Conservation (phyloP, 2,888 invertebrate species). For the Eurois occulta region DNA sequence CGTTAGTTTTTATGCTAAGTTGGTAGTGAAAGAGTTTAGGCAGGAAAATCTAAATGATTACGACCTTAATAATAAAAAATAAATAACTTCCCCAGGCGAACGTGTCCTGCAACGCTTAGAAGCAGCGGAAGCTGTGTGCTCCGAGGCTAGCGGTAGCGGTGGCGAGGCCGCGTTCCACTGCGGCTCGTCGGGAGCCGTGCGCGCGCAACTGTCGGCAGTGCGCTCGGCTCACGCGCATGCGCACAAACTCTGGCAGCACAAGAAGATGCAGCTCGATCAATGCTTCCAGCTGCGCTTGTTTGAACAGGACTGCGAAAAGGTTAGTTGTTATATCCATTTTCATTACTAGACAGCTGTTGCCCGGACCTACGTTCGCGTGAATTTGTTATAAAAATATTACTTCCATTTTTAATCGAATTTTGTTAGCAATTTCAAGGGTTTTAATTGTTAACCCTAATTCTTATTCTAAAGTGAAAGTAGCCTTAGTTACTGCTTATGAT, state of each 20-base stretch:
- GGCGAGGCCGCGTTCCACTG: slow-evolving; percentile 94
- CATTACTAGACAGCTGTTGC: background rate
- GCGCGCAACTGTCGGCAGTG: slow-evolving; percentile 96
- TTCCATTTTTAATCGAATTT: too few relatives aligned
- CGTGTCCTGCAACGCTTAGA: slow-evolving; percentile 92
- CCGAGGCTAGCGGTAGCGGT: slow-evolving; percentile 92
- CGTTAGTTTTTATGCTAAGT: background rate
- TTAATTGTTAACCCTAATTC: too few relatives aligned
- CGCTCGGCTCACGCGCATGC: slow-evolving; percentile 97
- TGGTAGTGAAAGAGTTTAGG: background rate
- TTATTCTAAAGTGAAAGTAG: too few relatives aligned
- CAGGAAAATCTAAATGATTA: slow-evolving; percentile 5
- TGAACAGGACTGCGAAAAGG: slow-evolving; percentile 99
- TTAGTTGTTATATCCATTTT: slow-evolving; percentile 71
- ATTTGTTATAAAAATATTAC: too few relatives aligned
- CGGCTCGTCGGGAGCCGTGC: slow-evolving; percentile 92
- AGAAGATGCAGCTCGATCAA: slow-evolving; percentile 98
- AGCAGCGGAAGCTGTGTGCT: slow-evolving; percentile 86
- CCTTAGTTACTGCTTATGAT: too few relatives aligned
- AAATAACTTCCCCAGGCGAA: slow-evolving; percentile 90
- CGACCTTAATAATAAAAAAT: slow-evolving; percentile 21
- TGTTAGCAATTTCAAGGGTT: too few relatives aligned
- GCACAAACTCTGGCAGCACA: slow-evolving; percentile 98
- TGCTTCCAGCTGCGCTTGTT: slow-evolving; percentile 98
- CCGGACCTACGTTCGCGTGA: too few relatives aligned